Percentiles rank a stretch among this genome's conserved stretches.
phyloP scores from a whole-genome alignment of 2,113 vertebrate species.

The Pyrgilauda ruficollis region DNA sequence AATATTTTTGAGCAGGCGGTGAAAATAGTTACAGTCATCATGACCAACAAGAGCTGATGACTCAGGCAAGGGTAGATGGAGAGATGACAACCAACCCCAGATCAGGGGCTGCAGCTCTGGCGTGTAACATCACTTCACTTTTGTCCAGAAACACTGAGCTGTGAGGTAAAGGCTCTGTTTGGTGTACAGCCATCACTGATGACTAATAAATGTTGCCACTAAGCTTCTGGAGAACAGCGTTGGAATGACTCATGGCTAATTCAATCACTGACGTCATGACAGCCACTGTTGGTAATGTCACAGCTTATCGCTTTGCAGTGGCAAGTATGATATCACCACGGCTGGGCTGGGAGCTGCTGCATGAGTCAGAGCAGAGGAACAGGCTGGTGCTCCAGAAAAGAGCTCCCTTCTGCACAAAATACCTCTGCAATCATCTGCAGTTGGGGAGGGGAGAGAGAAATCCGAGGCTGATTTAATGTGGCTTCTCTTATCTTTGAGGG shows the following conservation, averaged over 20 bases:
- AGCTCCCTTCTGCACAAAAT: conserved; percentile 34
- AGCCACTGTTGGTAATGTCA: conserved; percentile 46
- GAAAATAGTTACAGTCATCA: background rate
- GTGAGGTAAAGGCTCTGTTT: conserved; percentile 1
- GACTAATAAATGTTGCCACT: conserved; percentile 42
- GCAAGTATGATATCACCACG: conserved; percentile 39
- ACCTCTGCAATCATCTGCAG: conserved; percentile 50
- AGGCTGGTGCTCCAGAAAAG: conserved; percentile 36
- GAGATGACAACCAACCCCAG: background rate
- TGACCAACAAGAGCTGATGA: background rate
- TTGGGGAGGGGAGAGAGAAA: background rate
- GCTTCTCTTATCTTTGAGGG: conserved; percentile 49
- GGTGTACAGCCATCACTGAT: conserved; percentile 8
- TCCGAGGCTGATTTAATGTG: background rate
- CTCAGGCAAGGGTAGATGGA: background rate
- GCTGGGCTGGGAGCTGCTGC: conserved; percentile 14
- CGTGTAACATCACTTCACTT: background rate
- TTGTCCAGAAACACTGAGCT: background rate
- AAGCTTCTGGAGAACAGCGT: conserved; percentile 32
- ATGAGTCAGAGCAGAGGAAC: conserved; percentile 28
- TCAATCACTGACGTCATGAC: conserved; percentile 52
- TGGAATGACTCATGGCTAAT: conserved; percentile 49
- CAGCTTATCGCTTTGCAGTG: conserved; percentile 48
- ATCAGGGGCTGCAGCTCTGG: background rate
- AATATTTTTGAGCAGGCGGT: background rate